Conservation (phyloP, 2,113 vertebrate species). For the Pelobates fuscus region DNA sequence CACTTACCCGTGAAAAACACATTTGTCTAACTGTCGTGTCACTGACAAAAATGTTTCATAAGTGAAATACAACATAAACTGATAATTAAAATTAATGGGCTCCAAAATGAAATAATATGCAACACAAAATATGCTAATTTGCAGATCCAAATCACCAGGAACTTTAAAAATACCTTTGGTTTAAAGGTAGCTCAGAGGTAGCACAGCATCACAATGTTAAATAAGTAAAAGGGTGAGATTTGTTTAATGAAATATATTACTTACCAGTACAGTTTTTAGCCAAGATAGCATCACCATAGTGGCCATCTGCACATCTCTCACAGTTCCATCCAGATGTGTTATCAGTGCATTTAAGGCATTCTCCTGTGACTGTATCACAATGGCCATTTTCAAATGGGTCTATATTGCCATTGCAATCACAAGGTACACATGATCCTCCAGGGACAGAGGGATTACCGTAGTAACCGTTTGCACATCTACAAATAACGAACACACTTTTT, state of each 20-base stretch:
- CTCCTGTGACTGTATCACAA: conserved; percentile 79
- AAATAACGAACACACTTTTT: background rate
- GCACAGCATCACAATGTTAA: too few species aligned
- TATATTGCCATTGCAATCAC: conserved; percentile 84
- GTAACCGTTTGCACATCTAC: conserved; percentile 88
- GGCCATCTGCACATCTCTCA: conserved; percentile 80
- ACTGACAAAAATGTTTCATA: too few species aligned
- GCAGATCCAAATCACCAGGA: too few species aligned
- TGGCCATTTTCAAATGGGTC: conserved; percentile 69
- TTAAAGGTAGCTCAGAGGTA: too few species aligned
- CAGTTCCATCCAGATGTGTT: conserved; percentile 82
- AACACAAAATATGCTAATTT: too few species aligned
- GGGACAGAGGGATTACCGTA: conserved; percentile 80
- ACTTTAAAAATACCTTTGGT: too few species aligned
- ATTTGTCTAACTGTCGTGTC: too few species aligned
- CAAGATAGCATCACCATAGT: conserved; percentile 80
- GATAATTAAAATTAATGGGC: too few species aligned
- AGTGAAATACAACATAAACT: too few species aligned
- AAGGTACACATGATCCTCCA: conserved; percentile 75
- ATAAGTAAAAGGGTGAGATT: too few species aligned
- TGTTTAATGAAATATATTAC: conserved; percentile 24
- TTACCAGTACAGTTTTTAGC: conserved; percentile 82
- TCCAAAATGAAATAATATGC: too few species aligned
- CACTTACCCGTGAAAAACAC: too few species aligned
- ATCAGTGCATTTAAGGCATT: conserved; percentile 82